phyloP scores from a whole-genome alignment of 2,797 vertebrate genomes.

The Lycodopsis pacificus region DNA sequence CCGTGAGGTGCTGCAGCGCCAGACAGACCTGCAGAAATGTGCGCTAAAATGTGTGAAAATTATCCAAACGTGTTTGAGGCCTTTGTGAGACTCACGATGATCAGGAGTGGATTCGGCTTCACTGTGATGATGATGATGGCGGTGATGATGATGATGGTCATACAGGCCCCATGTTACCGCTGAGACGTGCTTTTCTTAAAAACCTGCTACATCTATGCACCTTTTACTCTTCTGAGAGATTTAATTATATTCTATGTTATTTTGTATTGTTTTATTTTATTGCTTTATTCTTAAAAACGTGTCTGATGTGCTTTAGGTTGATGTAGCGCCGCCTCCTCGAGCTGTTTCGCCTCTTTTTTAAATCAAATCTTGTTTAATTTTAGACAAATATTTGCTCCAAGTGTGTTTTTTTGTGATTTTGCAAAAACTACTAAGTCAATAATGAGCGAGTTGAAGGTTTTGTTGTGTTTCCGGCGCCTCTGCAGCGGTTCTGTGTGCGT shows the following conservation, averaged over 20 bases:
- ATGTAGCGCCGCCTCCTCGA: background rate
- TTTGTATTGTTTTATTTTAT: background rate
- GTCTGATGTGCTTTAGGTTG: background rate
- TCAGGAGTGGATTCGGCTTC: slow-evolving; percentile 16
- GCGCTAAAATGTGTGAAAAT: background rate
- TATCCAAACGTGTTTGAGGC: slow-evolving; percentile 14
- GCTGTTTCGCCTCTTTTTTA: background rate
- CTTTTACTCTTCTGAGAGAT: rapidly evolving
- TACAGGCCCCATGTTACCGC: slow-evolving; percentile 39
- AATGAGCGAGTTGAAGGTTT: rapidly evolving
- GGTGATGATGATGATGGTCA: slow-evolving; percentile 41
- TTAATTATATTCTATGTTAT: background rate
- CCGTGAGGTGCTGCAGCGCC: slow-evolving; percentile 37
- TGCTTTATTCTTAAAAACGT: background rate
- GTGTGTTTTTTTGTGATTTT: background rate
- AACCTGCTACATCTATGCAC: background rate
- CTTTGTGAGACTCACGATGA: background rate
- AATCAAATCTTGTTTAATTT: background rate
- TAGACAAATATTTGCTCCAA: background rate
- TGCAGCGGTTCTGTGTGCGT: background rate
- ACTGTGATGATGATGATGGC: slow-evolving; percentile 57
- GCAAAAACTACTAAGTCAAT: rapidly evolving
- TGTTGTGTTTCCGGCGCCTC: background rate
- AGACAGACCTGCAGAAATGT: background rate
- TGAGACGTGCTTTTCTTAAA: background rate